Conservation (phyloP, 1,140 invertebrate species). For the Heliconius hewitsoni region DNA sequence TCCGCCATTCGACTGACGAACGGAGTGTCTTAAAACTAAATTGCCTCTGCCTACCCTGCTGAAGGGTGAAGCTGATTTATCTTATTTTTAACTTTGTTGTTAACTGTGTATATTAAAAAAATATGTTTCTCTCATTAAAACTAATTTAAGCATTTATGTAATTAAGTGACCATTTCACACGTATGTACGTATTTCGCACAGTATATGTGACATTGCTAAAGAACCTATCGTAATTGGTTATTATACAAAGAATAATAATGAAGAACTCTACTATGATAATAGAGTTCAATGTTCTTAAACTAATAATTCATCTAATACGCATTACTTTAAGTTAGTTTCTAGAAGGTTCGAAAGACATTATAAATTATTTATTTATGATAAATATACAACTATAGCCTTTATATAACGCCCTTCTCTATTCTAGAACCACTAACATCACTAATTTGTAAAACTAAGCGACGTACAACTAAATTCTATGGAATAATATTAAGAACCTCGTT, state of each 20-base stretch:
- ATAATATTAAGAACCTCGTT: neutral
- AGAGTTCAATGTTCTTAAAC: slow-evolving; percentile 23
- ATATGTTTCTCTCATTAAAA: too few relatives aligned
- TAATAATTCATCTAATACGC: slow-evolving; percentile 19
- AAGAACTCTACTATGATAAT: neutral
- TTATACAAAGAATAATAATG: slow-evolving; percentile 6
- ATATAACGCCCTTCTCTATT: neutral
- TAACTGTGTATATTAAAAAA: too few relatives aligned
- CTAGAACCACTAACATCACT: neutral
- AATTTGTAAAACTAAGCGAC: neutral
- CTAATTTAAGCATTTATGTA: too few relatives aligned
- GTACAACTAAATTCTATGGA: neutral
- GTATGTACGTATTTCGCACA: neutral
- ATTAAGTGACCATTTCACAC: neutral
- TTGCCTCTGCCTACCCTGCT: too few relatives aligned
- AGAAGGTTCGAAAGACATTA: neutral
- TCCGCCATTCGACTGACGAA: too few relatives aligned
- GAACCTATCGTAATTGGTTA: neutral
- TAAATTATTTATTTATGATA: slow-evolving; percentile 8
- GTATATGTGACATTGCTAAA: neutral
- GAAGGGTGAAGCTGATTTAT: too few relatives aligned
- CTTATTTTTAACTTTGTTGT: too few relatives aligned
- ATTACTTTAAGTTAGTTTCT: slow-evolving; percentile 1
- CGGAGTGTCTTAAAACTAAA: too few relatives aligned
- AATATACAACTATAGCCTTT: neutral